Evolutionary conservation across 2,888 invertebrate species (phyloP), one percentile per base, ranked within the genome.

Genomic region (Erynnis tages): DNA sequence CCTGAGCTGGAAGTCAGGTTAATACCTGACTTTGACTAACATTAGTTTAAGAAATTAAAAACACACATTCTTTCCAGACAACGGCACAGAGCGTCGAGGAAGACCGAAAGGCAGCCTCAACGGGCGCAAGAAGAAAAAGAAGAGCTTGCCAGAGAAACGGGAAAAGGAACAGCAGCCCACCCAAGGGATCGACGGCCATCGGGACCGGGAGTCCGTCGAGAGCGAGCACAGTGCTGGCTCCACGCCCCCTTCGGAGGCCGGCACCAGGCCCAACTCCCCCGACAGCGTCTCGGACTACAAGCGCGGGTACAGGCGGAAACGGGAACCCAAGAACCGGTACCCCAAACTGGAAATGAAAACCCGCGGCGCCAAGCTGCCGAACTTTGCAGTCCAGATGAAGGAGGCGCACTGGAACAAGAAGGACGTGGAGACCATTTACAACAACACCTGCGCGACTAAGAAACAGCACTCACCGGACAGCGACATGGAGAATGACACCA

Each of bases 341-440:
- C 85, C 90, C 1, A 89, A 88, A 58, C 35, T 87, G 47, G 89
- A 89, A 56, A 87, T 86, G 79, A 89, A 90, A 63, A 92, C 92
- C 0, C 78, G 92, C 27, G 92, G 92, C n/a, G 92, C 92, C 1
- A 92, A 92, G 61, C 77, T 92, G 17, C 92, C 92, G 0, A 91
- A 92, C 69, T 92, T 91, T 67, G 91, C 91, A 4, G 73, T 90
- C 2, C 90, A 90, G 58, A 86, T 87, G 71, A 90, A 90, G 57
- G 80, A 87, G 54, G 71, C 88, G 1, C 90, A 90, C 56, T 90
- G 90, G 90, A 75, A 85, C 63, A 89, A 84, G 49, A 90, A 89
- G 59, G 88, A 87, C 49, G 75, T 82, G 3, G 73, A 86, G 27
- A 83, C 88, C 0, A 86, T 89, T n/a, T 90, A 89, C 70, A 79